Percentiles rank a stretch among this genome's conserved stretches.
Evolutionary conservation across 2,888 invertebrate species (phyloP).

Genomic region (Synergus japonicus): DNA sequence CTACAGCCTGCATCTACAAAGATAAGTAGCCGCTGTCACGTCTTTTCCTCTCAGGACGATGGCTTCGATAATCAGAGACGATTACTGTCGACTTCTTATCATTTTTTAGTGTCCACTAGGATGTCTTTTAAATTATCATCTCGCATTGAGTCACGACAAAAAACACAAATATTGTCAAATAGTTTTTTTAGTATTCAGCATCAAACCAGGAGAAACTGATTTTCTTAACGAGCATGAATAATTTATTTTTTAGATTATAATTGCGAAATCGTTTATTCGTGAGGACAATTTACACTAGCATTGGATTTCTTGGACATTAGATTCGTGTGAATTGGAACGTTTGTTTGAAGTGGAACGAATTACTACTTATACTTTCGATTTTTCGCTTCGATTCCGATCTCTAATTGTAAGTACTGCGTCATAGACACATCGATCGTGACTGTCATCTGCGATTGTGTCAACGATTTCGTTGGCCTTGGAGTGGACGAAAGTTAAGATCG

Average conservation of each 20-base stretch:
- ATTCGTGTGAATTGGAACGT: slow-evolving; percentile 4
- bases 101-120: neutral
- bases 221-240: neutral
- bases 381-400: slow-evolving; percentile 14
- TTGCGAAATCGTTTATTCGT: neutral
- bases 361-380: slow-evolving; percentile 3
- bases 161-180: neutral
- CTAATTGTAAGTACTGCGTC: neutral
- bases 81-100: slow-evolving; percentile 20
- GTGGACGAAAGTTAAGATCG: slow-evolving; percentile 25
- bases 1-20: slow-evolving; percentile 26
- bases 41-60: neutral
- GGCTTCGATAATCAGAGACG: slow-evolving; percentile 20
- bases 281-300: neutral
- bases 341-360: slow-evolving; percentile 18
- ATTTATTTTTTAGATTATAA: neutral
- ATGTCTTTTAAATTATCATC: neutral
- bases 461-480: neutral
- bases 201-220: neutral
- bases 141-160: neutral
- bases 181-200: no score
- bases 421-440: slow-evolving; percentile 8
- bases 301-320: neutral
- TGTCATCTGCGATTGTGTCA: slow-evolving; percentile 13
- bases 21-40: slow-evolving; percentile 23